Base-by-base conservation (phyloP, 2,113 vertebrate genomes). In the Ictalurus punctatus region DNA sequence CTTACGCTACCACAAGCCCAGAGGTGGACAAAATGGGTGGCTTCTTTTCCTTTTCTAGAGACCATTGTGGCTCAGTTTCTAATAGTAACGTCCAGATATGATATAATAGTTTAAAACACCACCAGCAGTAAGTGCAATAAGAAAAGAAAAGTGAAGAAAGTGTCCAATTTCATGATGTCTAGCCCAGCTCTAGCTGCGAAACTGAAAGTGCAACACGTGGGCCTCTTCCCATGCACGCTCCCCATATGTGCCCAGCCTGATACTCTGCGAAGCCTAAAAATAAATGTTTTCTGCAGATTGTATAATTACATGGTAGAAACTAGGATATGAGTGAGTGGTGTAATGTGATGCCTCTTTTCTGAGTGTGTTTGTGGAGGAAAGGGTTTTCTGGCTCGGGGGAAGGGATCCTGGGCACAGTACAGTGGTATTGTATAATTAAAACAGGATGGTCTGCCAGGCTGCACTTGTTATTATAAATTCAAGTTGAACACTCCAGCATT, bases 181-280 rank as follows among this genome's bases (percentile, higher is more conserved):
- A 10, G 44, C 34, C 63, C 9, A 0, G 37, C 17, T 61, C 9
- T 61, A 25, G 12, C 30, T 74, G 48, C 8, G 21, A 86, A 86
- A 76, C 21, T 34, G 86, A 54, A 82, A 37, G 76, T 82, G 63
- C 63, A 58, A 37, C 48, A 7, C 61, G 5, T 23, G 54, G 83
- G 23, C 83, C 44, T 69, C 19, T 71, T 25, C 5, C 40, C 6
- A 40, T 40, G 14, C 61, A 10, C 6, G 13, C 87, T 63, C 37
- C 56, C 56, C 67, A 76, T 25, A 34, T 63, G 71, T 44, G 7
- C 78, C 54, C 89, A 65, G 84, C 65, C 67, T 27, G 34, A 92
- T 94, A 92, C 93, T 95, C 94, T 94, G 94, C 93, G 92, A 93
- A 93, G 90, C 91, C 94, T 94, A 95, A 95, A 96, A 95, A 94